phyloP scores from a whole-genome alignment of 2,113 vertebrate species.

The Megalops atlanticus region DNA sequence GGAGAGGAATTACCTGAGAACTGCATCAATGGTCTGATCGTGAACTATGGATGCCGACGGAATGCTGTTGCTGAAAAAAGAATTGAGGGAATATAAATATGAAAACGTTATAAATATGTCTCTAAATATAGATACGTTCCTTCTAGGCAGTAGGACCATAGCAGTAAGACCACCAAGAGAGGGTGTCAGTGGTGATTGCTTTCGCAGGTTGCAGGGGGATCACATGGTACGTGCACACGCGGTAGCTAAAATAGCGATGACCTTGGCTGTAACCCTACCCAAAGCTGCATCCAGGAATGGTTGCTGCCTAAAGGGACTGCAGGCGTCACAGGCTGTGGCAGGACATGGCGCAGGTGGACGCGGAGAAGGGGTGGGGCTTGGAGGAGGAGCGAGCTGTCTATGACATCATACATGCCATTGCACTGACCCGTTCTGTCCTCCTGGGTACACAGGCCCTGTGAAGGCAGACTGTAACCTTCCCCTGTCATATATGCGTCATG shows the following conservation, averaged over 20 bases:
- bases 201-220: neutral
- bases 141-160: too few species aligned
- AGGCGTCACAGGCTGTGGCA: neutral
- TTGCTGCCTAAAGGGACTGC: neutral
- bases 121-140: too few species aligned
- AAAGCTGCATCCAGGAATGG: neutral
- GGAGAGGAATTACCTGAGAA: neutral
- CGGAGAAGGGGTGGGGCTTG: neutral
- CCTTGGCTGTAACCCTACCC: slow-evolving; percentile 25
- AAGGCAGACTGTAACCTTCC: neutral
- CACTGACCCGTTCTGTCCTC: neutral
- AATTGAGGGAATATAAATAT: neutral
- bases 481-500: neutral
- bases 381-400: neutral
- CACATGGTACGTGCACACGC: neutral
- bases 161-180: too few species aligned
- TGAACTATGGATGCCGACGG: neutral
- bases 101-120: neutral
- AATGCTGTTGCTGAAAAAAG: neutral
- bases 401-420: neutral
- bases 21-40: neutral
- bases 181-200: neutral
- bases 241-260: slow-evolving; percentile 18
- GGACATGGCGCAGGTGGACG: neutral
- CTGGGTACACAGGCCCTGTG: neutral